Conservation (phyloP, 2,113 vertebrate species). For the Cinclus cinclus region DNA sequence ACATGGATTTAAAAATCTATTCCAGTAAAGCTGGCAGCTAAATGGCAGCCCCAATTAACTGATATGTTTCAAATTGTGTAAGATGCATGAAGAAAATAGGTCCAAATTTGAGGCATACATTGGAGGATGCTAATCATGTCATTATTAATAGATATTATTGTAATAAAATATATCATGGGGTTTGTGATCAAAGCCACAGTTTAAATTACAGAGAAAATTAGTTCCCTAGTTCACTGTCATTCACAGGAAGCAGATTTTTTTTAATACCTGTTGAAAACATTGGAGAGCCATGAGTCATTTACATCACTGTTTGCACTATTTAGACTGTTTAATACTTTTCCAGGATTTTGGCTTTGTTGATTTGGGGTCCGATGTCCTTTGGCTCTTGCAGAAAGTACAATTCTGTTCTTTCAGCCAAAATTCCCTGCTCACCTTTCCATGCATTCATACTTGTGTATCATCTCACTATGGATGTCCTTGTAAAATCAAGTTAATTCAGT, state of each 20-base stretch:
- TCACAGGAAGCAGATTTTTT: neutral
- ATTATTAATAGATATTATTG: neutral
- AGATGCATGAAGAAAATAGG: neutral
- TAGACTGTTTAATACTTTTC: neutral
- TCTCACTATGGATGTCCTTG: neutral
- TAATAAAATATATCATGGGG: neutral
- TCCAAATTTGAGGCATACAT: neutral
- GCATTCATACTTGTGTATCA: neutral
- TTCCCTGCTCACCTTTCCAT: neutral
- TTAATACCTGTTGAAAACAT: neutral
- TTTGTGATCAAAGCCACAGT: neutral
- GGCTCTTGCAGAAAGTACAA: neutral
- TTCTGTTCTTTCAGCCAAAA: neutral
- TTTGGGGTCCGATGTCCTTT: neutral
- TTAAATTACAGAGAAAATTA: conserved; percentile 12
- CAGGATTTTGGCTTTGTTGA: neutral
- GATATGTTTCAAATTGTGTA: neutral
- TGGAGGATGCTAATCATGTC: neutral
- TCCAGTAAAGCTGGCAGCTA: neutral
- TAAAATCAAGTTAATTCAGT: neutral
- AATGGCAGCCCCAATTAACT: conserved; percentile 30
- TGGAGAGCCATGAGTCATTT: neutral
- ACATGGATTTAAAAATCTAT: conserved; percentile 12
- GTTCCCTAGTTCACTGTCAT: neutral
- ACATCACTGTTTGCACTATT: neutral